phyloP scores from a whole-genome alignment of 2,113 vertebrate species.

The Pachypanchax playfairii region DNA sequence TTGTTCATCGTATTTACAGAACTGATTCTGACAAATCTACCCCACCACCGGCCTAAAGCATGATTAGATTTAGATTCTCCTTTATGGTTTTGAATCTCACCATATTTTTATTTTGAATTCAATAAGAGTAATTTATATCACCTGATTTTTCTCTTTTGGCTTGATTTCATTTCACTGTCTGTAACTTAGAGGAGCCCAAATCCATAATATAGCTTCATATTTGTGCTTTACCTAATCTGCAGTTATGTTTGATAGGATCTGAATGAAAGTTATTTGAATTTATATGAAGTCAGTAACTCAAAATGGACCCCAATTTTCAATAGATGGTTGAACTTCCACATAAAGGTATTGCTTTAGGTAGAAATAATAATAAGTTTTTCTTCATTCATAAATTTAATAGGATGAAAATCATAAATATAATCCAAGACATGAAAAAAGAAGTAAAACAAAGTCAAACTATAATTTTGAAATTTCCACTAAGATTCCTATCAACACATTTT shows the following conservation, averaged over 20 bases:
- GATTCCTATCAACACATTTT: background rate
- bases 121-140: slow-evolving; percentile 22
- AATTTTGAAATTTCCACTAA: too few species aligned
- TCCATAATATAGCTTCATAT: slow-evolving; percentile 11
- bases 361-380: background rate
- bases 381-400: slow-evolving; percentile 1
- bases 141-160: background rate
- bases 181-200: slow-evolving; percentile 6
- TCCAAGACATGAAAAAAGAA: too few species aligned
- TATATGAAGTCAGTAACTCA: slow-evolving; percentile 25
- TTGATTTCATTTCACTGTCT: slow-evolving; percentile 9
- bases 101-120: slow-evolving; percentile 20
- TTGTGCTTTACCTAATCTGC: slow-evolving; percentile 14
- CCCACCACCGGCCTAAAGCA: too few species aligned
- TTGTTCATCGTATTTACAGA: too few species aligned
- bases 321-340: slow-evolving; percentile 1
- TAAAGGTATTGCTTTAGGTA: background rate
- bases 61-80: too few species aligned
- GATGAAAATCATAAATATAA: too few species aligned
- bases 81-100: too few species aligned
- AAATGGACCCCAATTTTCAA: background rate
- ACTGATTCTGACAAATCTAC: too few species aligned
- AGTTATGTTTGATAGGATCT: slow-evolving; percentile 24
- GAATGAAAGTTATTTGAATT: slow-evolving; percentile 38
- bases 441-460: too few species aligned